Percentiles rank a stretch among this genome's conserved stretches.
Conservation (phyloP, 2,888 invertebrate genomes). For the Ornithoptera alexandrae region DNA sequence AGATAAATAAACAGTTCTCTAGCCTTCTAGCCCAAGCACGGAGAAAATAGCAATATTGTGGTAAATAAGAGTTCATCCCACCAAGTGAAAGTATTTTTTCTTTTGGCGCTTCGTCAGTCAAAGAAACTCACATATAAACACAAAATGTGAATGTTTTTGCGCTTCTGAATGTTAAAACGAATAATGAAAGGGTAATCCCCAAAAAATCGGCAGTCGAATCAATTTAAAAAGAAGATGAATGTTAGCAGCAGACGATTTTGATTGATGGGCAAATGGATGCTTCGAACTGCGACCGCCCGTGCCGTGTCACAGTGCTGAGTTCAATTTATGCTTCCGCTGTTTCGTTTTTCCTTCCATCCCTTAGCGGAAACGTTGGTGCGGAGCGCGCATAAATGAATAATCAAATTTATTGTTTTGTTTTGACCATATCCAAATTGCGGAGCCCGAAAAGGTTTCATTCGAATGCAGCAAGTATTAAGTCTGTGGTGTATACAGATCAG, state of each 20-base stretch:
- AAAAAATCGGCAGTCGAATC: slow-evolving; percentile 19
- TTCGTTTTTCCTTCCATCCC: slow-evolving; percentile 65
- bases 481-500: too few species aligned
- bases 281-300: slow-evolving; percentile 48
- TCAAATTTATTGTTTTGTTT: slow-evolving; percentile 63
- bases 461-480: neutral
- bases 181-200: slow-evolving; percentile 4
- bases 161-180: neutral
- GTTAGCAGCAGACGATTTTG: slow-evolving; percentile 50
- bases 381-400: slow-evolving; percentile 66
- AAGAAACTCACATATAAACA: neutral
- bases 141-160: neutral
- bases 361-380: slow-evolving; percentile 52
- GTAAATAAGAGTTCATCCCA: too few species aligned
- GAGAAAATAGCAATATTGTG: too few species aligned
- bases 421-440: slow-evolving; percentile 21
- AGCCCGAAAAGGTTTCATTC: neutral
- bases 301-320: slow-evolving; percentile 58
- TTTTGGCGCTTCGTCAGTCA: too few species aligned
- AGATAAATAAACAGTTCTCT: too few species aligned
- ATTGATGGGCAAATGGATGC: slow-evolving; percentile 63
- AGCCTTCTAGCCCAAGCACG: too few species aligned
- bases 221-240: slow-evolving; percentile 45
- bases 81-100: too few species aligned
- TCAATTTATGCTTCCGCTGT: slow-evolving; percentile 66